These are phyloP conservation scores for Anolis sagrei DNA, from an alignment of 2,113 vertebrate genomes.

Conservation along the genomic window DNA sequence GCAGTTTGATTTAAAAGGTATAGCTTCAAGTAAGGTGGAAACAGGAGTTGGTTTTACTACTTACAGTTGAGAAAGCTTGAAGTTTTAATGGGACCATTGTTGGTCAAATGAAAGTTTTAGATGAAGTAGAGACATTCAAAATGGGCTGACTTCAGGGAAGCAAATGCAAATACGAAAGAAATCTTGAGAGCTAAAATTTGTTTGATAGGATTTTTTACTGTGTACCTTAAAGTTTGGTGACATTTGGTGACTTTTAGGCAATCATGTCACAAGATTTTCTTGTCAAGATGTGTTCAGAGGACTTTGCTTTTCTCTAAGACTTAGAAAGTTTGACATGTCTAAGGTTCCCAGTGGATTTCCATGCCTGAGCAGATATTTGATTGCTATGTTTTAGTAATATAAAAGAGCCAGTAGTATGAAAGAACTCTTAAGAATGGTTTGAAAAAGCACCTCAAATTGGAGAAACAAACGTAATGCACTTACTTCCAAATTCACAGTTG, in stretches of 20 bases:
- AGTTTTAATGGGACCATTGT: neutral
- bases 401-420: neutral
- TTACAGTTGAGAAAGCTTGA: neutral
- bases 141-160: neutral
- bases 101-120: conserved; percentile 11
- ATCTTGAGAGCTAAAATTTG: neutral
- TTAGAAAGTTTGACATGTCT: neutral
- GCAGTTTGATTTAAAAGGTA: neutral
- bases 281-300: too few relatives aligned
- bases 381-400: neutral
- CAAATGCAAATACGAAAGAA: neutral
- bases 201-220: too few relatives aligned
- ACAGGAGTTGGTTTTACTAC: neutral
- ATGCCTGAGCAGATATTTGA: too few relatives aligned
- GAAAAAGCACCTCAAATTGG: neutral
- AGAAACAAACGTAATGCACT: neutral
- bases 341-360: too few relatives aligned
- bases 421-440: neutral
- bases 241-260: too few relatives aligned
- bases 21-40: neutral
- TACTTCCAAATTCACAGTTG: too few relatives aligned
- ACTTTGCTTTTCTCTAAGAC: neutral
- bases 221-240: too few relatives aligned
- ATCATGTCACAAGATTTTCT: too few relatives aligned
- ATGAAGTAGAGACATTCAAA: neutral